These are phyloP conservation scores for Nothura maculosa DNA, from an alignment of 2,797 vertebrate species.

Conservation along the genomic window DNA sequence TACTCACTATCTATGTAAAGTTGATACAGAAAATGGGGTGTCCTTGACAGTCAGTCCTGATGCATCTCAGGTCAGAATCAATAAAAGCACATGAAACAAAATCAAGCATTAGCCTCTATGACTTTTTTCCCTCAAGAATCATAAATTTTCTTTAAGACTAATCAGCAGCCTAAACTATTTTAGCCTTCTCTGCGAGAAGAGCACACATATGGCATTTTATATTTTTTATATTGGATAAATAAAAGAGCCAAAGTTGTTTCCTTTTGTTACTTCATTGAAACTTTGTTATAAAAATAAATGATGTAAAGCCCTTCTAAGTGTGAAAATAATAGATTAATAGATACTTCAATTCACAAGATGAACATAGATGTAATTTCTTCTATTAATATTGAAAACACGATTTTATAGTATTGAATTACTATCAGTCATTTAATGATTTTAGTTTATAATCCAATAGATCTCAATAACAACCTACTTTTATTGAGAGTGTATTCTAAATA, in stretches of 20 bases:
- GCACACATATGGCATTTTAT: background rate
- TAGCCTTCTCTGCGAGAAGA: background rate
- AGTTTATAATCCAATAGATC: background rate
- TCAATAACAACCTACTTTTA: background rate
- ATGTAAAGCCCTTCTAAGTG: background rate
- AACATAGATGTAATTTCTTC: background rate
- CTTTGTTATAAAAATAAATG: background rate
- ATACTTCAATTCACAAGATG: constrained; percentile 16
- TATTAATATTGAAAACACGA: background rate
- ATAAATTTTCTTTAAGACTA: background rate
- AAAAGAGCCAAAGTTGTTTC: background rate
- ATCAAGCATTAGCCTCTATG: background rate
- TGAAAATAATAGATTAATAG: constrained; percentile 5
- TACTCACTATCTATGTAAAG: background rate
- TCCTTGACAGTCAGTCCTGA: background rate
- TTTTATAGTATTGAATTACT: background rate
- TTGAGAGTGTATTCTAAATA: background rate
- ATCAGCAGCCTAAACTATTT: background rate
- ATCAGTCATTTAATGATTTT: background rate
- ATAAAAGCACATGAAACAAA: background rate
- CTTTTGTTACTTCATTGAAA: background rate
- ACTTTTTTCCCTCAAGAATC: background rate
- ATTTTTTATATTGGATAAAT: background rate
- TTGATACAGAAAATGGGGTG: background rate
- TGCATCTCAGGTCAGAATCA: background rate